phyloP scores from a whole-genome alignment of 2,113 vertebrate species.

The Trochalopteron elliotii region DNA sequence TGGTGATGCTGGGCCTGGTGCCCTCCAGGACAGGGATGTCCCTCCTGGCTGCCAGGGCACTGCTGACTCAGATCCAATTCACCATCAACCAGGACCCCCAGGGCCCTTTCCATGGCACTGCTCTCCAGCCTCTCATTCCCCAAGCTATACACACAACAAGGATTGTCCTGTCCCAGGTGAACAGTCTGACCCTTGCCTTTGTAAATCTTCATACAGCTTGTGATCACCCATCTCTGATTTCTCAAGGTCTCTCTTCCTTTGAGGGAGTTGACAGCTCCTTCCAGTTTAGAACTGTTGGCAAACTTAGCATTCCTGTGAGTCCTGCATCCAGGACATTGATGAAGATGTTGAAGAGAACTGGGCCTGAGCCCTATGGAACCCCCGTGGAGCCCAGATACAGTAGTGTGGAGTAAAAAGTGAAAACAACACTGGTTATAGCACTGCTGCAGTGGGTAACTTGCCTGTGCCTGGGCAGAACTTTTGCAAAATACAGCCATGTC shows the following conservation, averaged over 20 bases:
- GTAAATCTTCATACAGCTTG: rapidly evolving
- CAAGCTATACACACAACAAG: background rate
- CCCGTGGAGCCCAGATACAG: background rate
- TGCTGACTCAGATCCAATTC: background rate
- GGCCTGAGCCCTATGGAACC: background rate
- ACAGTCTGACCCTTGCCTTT: rapidly evolving
- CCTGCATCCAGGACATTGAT: background rate
- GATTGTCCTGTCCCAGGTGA: background rate
- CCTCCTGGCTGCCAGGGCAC: background rate
- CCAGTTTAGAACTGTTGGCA: background rate
- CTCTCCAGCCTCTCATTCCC: background rate
- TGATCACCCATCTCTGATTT: background rate
- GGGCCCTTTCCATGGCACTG: background rate
- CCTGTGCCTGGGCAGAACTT: background rate
- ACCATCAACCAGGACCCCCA: background rate
- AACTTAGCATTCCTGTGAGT: background rate
- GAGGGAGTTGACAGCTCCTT: background rate
- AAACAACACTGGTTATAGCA: background rate
- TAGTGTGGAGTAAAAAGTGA: background rate
- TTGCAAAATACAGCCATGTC: background rate
- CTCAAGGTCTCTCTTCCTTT: background rate
- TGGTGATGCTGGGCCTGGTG: no score
- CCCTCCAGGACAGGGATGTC: background rate
- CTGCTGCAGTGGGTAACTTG: background rate
- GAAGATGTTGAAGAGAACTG: background rate